phyloP scores from a whole-genome alignment of 2,113 vertebrate species.

The Pholis gunnellus region DNA sequence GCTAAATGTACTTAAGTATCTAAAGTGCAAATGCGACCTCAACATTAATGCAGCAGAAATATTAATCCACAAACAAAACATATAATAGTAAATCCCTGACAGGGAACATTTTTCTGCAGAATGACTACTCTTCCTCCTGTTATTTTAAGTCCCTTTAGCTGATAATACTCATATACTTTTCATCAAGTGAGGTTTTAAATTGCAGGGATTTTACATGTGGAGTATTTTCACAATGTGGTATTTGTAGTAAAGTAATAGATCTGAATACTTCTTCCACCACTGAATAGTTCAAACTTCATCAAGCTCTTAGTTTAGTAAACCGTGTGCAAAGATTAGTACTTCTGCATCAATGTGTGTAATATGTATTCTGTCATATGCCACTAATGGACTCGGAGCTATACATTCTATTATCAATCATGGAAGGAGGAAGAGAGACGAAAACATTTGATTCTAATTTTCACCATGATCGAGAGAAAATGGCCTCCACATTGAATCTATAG shows the following conservation, averaged over 20 bases:
- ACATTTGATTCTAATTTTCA: constrained; percentile 54
- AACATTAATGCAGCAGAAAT: background rate
- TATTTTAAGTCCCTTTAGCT: too few species aligned
- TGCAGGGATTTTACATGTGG: background rate
- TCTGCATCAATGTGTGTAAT: background rate
- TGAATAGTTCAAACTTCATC: background rate
- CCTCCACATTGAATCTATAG: constrained; percentile 34
- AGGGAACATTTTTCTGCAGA: too few species aligned
- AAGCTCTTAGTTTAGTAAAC: background rate
- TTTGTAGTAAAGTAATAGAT: background rate
- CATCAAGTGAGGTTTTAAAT: background rate
- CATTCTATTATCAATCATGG: background rate
- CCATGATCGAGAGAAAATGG: constrained; percentile 35
- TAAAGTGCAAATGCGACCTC: too few species aligned
- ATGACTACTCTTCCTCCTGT: too few species aligned
- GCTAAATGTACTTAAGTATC: too few species aligned
- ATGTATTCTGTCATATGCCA: background rate
- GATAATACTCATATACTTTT: too few species aligned
- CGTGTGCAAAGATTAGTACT: background rate
- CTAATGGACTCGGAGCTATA: background rate
- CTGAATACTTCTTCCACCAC: background rate
- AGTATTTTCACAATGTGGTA: background rate
- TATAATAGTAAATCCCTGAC: background rate
- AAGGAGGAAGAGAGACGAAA: constrained; percentile 15
- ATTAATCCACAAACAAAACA: background rate